Evolutionary conservation across 2,888 invertebrate genomes (phyloP), one percentile per base, ranked within the genome.

Genomic region (Papilio elwesi): DNA sequence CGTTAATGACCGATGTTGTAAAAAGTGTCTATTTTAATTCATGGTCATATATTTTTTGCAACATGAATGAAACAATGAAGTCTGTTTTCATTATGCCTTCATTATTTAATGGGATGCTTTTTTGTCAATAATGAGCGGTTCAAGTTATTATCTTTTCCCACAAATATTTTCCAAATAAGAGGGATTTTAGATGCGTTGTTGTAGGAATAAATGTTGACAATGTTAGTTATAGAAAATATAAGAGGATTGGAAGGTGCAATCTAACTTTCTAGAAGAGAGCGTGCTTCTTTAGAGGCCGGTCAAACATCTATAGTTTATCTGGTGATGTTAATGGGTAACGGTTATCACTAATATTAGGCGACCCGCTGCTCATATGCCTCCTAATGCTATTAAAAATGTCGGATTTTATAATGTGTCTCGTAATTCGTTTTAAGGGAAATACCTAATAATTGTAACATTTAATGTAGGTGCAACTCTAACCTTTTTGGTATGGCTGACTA

Each of bases 1-100:
- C 38, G 10, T 16, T 16, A 53, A 67, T 43, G 47, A 67, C 43
- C 53, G 15, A 52, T n/a, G 15, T 51, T 62, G 15, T n/a, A 62
- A 65, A 65, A 51, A 65, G 48, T 65, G n/a, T 51, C n/a, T 36
- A 5, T 51, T 65, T 51, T 51, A 36, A 36, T 65, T 65, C 36
- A 65, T 4, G 51, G 49, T 36, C 49, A 13, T 49, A 59, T 59
- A 38, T 38, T 9, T 38, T 59, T 13, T 57, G 36, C 13, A 36
- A 13, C 43, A 43, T 26, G n/a, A 13, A 13, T 38, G 9, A 0
- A 9, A 10, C n/a, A 9, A 38, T 57, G 9, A 57, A 38, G n/a
- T 59, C 5, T 43, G 59, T 26, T 59, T 38, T 59, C 43, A 9
- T 59, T 59, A 38, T 59, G 10, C 9, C 38, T 59, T 57, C 12